These are phyloP conservation scores for Lepidochitona cinerea DNA, from an alignment of 2,888 invertebrate genomes.

Conservation along the genomic window DNA sequence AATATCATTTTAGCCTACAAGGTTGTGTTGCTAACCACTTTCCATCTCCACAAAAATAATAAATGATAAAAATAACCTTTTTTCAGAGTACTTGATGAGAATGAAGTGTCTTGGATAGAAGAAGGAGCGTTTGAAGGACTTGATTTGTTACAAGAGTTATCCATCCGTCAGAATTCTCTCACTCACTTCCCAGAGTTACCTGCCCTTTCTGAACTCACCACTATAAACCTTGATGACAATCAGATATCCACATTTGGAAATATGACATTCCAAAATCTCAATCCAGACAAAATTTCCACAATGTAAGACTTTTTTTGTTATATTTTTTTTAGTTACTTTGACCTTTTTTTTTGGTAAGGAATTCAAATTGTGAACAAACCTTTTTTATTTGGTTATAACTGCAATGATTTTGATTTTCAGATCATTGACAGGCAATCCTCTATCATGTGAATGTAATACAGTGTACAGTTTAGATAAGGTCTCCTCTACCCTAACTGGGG, in stretches of 20 bases:
- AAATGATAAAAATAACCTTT: constrained; percentile 3
- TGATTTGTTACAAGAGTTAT: constrained; percentile 22
- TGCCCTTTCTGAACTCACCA: constrained; percentile 8
- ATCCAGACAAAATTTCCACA: constrained; percentile 11
- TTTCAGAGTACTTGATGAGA: constrained; percentile 37
- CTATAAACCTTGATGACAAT: constrained; percentile 25
- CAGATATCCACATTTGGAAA: constrained; percentile 27
- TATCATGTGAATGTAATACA: constrained; percentile 42
- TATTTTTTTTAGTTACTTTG: too few species aligned
- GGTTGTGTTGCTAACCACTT: too few species aligned
- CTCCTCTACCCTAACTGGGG: constrained; percentile 22
- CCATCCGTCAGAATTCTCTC: constrained; percentile 32
- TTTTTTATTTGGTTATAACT: too few species aligned
- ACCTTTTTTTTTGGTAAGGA: too few species aligned
- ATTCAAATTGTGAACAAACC: too few species aligned
- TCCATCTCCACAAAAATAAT: too few species aligned
- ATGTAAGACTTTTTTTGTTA: constrained; percentile 31
- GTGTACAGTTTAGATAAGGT: constrained; percentile 29
- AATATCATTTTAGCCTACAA: too few species aligned
- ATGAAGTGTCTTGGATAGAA: constrained; percentile 37
- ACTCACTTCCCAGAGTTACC: constrained; percentile 29
- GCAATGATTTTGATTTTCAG: too few species aligned
- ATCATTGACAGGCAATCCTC: constrained; percentile 25
- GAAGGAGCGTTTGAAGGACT: constrained; percentile 39
- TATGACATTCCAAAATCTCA: constrained; percentile 19